A percentile compares a stretch with the other conserved stretches of the same genome.
Conservation (phyloP, 2,888 invertebrate genomes). For the Electrophaes corylata region DNA sequence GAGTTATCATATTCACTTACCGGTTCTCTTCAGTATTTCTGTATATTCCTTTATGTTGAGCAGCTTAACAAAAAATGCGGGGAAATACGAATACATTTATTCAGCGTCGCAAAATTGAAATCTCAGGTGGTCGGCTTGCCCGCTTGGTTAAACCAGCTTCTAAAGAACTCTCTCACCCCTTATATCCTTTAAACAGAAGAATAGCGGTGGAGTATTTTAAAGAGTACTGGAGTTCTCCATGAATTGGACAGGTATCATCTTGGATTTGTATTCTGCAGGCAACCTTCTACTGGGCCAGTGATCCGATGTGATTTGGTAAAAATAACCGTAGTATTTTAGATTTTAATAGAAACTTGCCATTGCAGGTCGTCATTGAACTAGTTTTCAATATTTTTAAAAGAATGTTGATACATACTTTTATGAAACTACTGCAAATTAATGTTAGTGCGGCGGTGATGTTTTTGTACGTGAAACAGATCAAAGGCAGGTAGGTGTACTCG, state of each 20-base stretch:
- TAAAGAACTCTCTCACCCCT: conserved; percentile 48
- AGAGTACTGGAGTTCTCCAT: conserved; percentile 47
- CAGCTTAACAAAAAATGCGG: conserved; percentile 62
- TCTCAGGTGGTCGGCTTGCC: conserved; percentile 75
- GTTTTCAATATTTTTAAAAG: too few relatives aligned
- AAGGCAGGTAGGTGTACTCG: too few relatives aligned
- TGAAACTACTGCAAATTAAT: too few relatives aligned
- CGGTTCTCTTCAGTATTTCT: conserved; percentile 37
- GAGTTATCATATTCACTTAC: conserved; percentile 17
- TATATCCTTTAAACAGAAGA: conserved; percentile 40
- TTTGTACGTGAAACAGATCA: too few relatives aligned
- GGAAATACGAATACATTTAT: conserved; percentile 77
- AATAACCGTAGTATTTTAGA: conserved; percentile 53
- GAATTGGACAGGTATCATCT: conserved; percentile 57
- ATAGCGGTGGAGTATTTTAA: conserved; percentile 44
- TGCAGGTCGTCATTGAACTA: background rate
- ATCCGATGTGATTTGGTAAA: conserved; percentile 66
- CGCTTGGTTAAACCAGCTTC: conserved; percentile 51
- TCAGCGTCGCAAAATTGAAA: conserved; percentile 78
- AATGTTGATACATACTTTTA: too few relatives aligned
- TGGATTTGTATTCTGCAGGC: conserved; percentile 72
- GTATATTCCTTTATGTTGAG: conserved; percentile 54
- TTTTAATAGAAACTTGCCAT: conserved; percentile 5
- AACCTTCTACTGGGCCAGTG: conserved; percentile 55
- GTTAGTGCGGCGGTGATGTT: too few relatives aligned